phyloP scores from a whole-genome alignment of 2,888 invertebrate genomes.

The Rhingia rostrata region DNA sequence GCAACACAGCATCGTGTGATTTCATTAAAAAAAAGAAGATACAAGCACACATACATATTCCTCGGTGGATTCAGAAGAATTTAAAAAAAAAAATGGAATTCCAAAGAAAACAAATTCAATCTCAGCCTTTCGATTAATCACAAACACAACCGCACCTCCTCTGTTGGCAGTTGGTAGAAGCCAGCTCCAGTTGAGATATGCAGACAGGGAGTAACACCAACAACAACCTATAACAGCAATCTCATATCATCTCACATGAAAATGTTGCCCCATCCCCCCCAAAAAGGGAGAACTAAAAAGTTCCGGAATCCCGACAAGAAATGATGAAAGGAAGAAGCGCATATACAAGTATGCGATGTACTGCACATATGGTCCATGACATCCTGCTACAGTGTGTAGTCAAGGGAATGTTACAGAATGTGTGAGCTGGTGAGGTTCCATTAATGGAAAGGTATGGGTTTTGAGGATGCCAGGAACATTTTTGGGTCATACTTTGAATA shows the following conservation, averaged over 20 bases:
- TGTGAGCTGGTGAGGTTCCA: background rate
- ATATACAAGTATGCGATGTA: constrained; percentile 19
- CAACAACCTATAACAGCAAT: constrained; percentile 13
- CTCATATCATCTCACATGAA: constrained; percentile 57
- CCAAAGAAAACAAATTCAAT: constrained; percentile 63
- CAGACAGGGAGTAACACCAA: constrained; percentile 28
- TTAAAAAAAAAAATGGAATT: constrained; percentile 22
- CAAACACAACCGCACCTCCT: constrained; percentile 63
- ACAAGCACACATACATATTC: background rate
- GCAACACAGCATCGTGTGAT: constrained; percentile 49
- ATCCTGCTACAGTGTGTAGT: constrained; percentile 39
- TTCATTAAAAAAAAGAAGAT: constrained; percentile 51
- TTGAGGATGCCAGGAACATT: background rate
- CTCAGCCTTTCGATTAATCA: constrained; percentile 73
- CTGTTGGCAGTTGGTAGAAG: constrained; percentile 48
- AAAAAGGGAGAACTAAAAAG: constrained; percentile 20
- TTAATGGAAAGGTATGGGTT: background rate
- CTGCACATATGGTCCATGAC: constrained; percentile 37
- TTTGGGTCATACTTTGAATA: background rate
- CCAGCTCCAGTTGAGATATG: constrained; percentile 44
- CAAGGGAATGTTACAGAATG: background rate
- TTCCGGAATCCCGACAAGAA: constrained; percentile 48
- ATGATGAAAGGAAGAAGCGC: constrained; percentile 51
- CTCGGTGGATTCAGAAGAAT: background rate
- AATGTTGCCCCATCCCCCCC: constrained; percentile 21